Percentiles rank a stretch among this genome's conserved stretches.
Evolutionary conservation across 2,888 invertebrate species (phyloP).

Genomic region (Theodoxus fluviatilis): DNA sequence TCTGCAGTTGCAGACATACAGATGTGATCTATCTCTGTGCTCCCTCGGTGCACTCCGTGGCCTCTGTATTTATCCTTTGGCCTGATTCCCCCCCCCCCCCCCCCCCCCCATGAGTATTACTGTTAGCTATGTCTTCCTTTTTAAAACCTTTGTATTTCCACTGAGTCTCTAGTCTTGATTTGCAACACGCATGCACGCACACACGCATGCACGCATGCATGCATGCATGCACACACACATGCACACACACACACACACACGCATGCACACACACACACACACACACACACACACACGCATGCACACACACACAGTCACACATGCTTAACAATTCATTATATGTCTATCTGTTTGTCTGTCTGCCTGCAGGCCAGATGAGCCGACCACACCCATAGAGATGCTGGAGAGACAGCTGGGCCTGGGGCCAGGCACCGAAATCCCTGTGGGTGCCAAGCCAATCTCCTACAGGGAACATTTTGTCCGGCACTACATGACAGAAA

Average conservation of each 20-base stretch:
- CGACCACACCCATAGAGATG: conserved; percentile 40
- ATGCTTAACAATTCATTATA: too few species aligned
- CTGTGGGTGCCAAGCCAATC: conserved; percentile 53
- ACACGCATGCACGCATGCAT: background rate
- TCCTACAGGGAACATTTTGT: conserved; percentile 79
- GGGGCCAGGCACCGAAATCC: conserved; percentile 39
- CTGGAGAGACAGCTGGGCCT: conserved; percentile 42
- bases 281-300: conserved; percentile 13
- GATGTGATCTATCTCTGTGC: too few species aligned
- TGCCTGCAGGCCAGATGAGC: conserved; percentile 29
- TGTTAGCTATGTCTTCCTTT: too few species aligned
- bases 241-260: conserved; percentile 1
- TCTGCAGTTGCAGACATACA: too few species aligned
- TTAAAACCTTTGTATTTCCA: too few species aligned
- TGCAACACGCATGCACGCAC: background rate
- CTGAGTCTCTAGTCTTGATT: background rate
- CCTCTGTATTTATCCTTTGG: conserved; percentile 51
- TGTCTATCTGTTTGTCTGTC: background rate
- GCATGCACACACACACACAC: conserved; percentile 1
- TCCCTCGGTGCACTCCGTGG: conserved; percentile 47
- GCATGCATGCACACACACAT: background rate
- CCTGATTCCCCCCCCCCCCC: too few species aligned
- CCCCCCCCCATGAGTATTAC: conserved; percentile 43
- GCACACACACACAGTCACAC: conserved; percentile 1
- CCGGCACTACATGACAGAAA: conserved; percentile 78